Percentiles rank a stretch among this genome's conserved stretches.
Conservation (phyloP, 2,113 vertebrate species). For the Lathamus discolor region DNA sequence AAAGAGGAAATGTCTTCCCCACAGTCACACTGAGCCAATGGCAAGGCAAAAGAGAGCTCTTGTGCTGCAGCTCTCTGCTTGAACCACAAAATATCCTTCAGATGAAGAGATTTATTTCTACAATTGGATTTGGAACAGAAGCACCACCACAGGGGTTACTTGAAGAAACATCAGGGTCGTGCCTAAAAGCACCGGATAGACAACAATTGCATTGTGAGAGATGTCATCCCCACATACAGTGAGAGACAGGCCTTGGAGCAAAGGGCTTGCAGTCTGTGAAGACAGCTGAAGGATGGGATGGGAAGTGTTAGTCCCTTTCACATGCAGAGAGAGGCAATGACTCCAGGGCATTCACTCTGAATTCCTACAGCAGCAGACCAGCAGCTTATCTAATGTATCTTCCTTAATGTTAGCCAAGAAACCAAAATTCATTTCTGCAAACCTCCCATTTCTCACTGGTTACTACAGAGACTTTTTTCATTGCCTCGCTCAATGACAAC, state of each 20-base stretch:
- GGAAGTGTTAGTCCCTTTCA: not conserved
- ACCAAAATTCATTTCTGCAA: not conserved
- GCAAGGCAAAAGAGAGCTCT: not conserved
- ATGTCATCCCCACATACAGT: not conserved
- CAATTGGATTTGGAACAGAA: not conserved
- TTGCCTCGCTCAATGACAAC: not conserved
- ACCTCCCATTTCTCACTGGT: not conserved
- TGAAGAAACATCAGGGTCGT: not conserved
- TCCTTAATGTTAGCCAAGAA: not conserved
- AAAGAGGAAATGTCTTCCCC: not conserved
- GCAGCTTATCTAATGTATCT: not conserved
- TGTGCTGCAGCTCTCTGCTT: not conserved
- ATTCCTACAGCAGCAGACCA: not conserved
- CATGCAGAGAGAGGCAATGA: not conserved
- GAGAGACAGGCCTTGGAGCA: not conserved
- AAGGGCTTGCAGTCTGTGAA: not conserved
- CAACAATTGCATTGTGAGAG: not conserved
- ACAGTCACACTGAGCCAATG: not conserved
- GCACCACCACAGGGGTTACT: not conserved
- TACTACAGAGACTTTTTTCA: not conserved
- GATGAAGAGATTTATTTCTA: slow-evolving; percentile 31
- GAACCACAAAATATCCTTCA: slow-evolving; percentile 8
- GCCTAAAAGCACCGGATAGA: not conserved
- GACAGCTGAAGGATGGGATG: not conserved
- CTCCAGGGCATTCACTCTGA: not conserved